A percentile compares a stretch with the other conserved stretches of the same genome.
Evolutionary conservation across 2,113 vertebrate species (phyloP).

Genomic region (Lutjanus erythropterus): DNA sequence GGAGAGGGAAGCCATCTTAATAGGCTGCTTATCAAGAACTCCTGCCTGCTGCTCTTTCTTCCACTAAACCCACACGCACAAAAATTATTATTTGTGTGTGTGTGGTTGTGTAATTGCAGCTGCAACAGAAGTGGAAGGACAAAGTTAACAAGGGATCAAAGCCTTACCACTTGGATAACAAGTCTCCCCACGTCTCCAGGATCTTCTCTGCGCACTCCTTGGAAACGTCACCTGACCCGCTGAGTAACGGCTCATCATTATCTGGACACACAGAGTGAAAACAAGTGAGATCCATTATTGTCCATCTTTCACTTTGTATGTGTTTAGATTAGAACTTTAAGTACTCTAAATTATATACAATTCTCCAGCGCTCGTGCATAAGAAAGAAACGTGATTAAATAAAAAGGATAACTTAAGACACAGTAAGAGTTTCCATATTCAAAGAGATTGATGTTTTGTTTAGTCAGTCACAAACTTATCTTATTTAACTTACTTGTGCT

Average conservation of each 20-base stretch:
- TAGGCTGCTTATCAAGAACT: slow-evolving; percentile 68
- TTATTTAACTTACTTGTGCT: too few relatives aligned
- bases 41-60: slow-evolving; percentile 27
- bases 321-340: background rate
- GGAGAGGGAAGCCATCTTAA: slow-evolving; percentile 68
- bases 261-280: slow-evolving; percentile 81
- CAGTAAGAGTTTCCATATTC: background rate
- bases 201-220: slow-evolving; percentile 99
- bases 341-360: background rate
- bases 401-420: background rate
- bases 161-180: slow-evolving; percentile 96
- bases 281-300: background rate
- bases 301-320: background rate
- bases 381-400: background rate
- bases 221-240: slow-evolving; percentile 98
- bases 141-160: background rate
- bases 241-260: slow-evolving; percentile 97
- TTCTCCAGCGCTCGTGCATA: background rate
- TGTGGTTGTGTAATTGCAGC: slow-evolving; percentile 2
- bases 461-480: background rate
- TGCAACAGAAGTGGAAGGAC: background rate
- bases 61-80: slow-evolving; percentile 26
- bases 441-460: background rate
- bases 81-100: slow-evolving; percentile 13
- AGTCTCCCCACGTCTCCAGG: slow-evolving; percentile 98